Conservation (phyloP, 2,888 invertebrate genomes). For the Heterodera filipjevi region DNA sequence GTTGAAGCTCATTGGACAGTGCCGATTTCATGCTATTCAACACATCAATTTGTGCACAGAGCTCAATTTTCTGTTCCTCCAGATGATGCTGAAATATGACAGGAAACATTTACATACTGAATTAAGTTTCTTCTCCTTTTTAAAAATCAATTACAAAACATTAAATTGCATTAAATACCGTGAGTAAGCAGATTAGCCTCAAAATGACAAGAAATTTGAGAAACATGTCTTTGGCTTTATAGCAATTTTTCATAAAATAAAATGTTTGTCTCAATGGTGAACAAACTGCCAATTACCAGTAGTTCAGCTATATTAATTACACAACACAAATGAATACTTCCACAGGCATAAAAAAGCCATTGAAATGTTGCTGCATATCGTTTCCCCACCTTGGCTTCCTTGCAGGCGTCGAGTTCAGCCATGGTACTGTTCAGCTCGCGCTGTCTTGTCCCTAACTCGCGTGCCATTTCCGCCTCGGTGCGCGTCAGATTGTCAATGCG, state of each 20-base stretch:
- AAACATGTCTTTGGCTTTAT: too few species aligned
- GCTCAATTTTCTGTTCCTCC: slow-evolving; percentile 42
- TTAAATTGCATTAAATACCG: too few species aligned
- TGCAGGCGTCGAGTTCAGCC: neutral
- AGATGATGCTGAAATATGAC: slow-evolving; percentile 22
- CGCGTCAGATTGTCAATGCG: slow-evolving; percentile 2
- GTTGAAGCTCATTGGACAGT: slow-evolving; percentile 4
- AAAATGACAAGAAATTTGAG: too few species aligned
- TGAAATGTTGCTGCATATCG: slow-evolving; percentile 16
- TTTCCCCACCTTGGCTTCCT: slow-evolving; percentile 3
- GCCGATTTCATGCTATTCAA: neutral
- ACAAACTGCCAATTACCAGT: too few species aligned
- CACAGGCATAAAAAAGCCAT: neutral
- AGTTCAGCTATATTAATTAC: too few species aligned
- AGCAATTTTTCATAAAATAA: too few species aligned
- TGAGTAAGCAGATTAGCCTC: too few species aligned
- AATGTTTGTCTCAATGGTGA: too few species aligned
- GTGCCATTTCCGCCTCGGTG: slow-evolving; percentile 6
- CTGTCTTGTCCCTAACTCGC: neutral
- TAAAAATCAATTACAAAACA: too few species aligned
- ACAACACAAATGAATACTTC: too few species aligned
- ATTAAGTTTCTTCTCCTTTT: neutral
- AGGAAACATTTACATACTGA: neutral
- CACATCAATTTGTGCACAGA: slow-evolving; percentile 41
- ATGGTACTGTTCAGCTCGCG: neutral